phyloP scores from a whole-genome alignment of 2,797 vertebrate genomes.

The Aeoliscus strigatus region DNA sequence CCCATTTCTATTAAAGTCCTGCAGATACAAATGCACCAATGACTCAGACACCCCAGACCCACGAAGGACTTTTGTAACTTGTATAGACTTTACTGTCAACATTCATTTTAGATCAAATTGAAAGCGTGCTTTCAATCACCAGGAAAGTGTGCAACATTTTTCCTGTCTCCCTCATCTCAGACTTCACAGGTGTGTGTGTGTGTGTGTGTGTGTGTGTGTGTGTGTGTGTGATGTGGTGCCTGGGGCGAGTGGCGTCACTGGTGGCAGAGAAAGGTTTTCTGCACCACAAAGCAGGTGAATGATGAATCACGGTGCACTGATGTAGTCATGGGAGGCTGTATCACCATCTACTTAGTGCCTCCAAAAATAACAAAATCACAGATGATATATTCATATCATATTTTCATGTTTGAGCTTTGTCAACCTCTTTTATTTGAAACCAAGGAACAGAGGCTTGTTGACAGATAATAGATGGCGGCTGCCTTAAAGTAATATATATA shows the following conservation, averaged over 20 bases:
- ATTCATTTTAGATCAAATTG: constrained; percentile 24
- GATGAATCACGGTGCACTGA: constrained; percentile 22
- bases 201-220: not conserved
- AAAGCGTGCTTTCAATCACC: constrained; percentile 23
- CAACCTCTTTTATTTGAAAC: constrained; percentile 16
- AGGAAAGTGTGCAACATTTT: constrained; percentile 20
- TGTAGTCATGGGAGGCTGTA: constrained; percentile 6
- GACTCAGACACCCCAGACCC: constrained; percentile 3
- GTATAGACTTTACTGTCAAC: constrained; percentile 13
- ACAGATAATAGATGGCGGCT: constrained; percentile 4
- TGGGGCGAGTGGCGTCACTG: constrained; percentile 40
- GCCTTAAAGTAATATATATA: constrained; percentile 15
- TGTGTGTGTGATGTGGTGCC: constrained; percentile 36
- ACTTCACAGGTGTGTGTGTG: constrained; percentile 12
- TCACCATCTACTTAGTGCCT: not conserved
- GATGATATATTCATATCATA: constrained; percentile 13
- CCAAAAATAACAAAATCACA: constrained; percentile 21
- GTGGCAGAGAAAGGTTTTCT: constrained; percentile 23
- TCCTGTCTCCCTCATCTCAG: constrained; percentile 33
- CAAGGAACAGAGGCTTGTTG: not conserved
- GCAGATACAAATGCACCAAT: constrained; percentile 9
- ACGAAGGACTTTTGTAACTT: constrained; percentile 9
- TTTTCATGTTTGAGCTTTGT: constrained; percentile 16
- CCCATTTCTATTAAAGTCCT: not conserved
- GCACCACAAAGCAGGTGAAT: constrained; percentile 23